Base-by-base conservation (phyloP, 2,888 invertebrate species). In the Apamea epomidion region DNA sequence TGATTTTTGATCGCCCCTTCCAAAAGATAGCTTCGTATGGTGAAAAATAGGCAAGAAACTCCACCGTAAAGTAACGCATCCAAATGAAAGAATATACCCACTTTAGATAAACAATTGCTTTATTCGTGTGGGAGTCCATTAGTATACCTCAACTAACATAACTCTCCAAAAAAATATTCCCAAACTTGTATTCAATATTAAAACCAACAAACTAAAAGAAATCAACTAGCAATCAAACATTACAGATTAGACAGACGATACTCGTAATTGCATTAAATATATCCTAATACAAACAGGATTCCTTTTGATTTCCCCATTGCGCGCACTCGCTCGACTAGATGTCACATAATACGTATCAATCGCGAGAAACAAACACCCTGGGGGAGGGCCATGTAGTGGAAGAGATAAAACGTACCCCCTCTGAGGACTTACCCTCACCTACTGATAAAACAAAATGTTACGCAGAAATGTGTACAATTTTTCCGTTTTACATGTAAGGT, bases 361-460 rank as follows among this genome's bases (percentile, higher is more conserved):
- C 92, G 92, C 84, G 89, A 91, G 91, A 92, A 93, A 94, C 94
- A 94, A 95, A 93, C 92, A 91, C 92, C 93, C 92, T 85, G 69
- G 88, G 90, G 90, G 90, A 88, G 92, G 84, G 87, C 88, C 92
- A 94, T 94, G 94, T 94, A 95, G 94, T 92, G 95, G 95, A 95
- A 95, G 95, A 95, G 95, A 95, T 95, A 95, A 95, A 93, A 92
- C 89, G 89, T 88, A 82, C 90, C 92, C 91, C 90, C 82, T 70
- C 80, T 29, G 67, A 80, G 87, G 82, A 87, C 88, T 85, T 82
- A 86, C 89, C 82, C 88, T 86, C 82, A 86, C 88, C 81, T 87
- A 83, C 83, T 83, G 89, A 90, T 90, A 90, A 90, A 88, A 88
- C 81, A 80, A 87, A 87, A 87, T 86, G 89, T 83, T 85, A 82